Conservation (phyloP, 2,888 invertebrate genomes). For the Conops quadrifasciatus region DNA sequence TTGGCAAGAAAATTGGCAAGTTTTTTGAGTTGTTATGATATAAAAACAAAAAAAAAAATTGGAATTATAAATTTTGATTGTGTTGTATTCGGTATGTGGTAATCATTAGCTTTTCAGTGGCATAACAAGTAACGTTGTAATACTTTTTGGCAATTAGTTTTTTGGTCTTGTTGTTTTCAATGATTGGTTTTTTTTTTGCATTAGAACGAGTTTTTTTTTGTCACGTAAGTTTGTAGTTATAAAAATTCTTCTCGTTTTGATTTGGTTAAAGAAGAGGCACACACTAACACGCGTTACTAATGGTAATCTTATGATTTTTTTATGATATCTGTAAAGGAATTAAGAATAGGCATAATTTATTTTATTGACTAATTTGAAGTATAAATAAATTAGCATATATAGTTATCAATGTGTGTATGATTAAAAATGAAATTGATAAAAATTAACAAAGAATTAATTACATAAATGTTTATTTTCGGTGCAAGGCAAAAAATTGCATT, state of each 20-base stretch:
- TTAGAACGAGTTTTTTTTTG: slow-evolving; percentile 21
- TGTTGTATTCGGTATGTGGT: background rate
- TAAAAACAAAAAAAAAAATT: background rate
- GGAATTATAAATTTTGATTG: background rate
- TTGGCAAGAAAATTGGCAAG: background rate
- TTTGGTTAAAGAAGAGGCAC: slow-evolving; percentile 31
- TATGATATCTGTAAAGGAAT: slow-evolving; percentile 40
- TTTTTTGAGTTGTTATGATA: slow-evolving; percentile 24
- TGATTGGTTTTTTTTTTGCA: background rate
- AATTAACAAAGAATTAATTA: no score
- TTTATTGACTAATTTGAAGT: no score
- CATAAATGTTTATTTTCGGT: background rate
- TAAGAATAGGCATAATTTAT: no score
- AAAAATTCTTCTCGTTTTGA: slow-evolving; percentile 7
- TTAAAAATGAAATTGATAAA: no score
- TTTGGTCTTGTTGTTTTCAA: background rate
- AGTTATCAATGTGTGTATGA: no score
- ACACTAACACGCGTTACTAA: slow-evolving; percentile 39
- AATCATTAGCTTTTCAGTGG: background rate
- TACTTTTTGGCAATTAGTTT: no score
- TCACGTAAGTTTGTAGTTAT: background rate
- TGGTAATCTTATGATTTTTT: slow-evolving; percentile 33
- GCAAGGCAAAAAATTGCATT: background rate
- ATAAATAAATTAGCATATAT: no score
- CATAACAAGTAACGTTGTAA: slow-evolving; percentile 1